A percentile compares a stretch with the other conserved stretches of the same genome.
phyloP scores from a whole-genome alignment of 2,113 vertebrate genomes.

The Triplophysa tibetana region DNA sequence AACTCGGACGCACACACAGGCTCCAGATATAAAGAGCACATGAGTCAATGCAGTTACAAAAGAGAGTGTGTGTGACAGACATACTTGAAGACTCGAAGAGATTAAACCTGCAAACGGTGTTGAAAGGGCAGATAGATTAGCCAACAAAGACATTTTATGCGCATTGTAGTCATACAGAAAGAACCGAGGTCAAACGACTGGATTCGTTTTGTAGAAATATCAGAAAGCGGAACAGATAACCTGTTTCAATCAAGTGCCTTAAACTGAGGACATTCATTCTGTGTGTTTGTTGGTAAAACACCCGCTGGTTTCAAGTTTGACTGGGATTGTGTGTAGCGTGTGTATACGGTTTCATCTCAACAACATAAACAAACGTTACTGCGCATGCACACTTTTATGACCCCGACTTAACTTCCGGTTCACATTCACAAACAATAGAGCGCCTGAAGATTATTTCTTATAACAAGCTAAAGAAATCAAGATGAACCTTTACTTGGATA shows the following conservation, averaged over 20 bases:
- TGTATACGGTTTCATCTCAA: neutral
- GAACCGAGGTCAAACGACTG: neutral
- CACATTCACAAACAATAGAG: no score
- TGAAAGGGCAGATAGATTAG: neutral
- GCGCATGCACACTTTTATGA: no score
- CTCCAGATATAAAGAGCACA: neutral
- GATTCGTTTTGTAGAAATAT: constrained; percentile 46
- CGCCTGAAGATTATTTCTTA: no score
- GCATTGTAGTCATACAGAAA: constrained; percentile 25
- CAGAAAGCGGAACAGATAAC: constrained; percentile 15
- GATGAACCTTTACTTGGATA: no score
- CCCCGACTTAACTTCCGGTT: no score
- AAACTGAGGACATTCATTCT: constrained; percentile 51
- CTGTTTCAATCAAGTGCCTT: constrained; percentile 59
- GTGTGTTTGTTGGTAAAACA: neutral
- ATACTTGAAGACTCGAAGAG: constrained; percentile 11
- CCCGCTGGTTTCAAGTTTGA: neutral
- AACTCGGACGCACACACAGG: neutral
- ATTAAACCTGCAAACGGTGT: neutral
- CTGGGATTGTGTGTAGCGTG: neutral
- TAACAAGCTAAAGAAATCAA: no score
- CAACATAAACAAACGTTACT: no score
- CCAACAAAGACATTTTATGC: neutral
- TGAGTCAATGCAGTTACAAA: neutral
- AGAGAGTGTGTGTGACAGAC: constrained; percentile 7